phyloP scores from a whole-genome alignment of 2,888 invertebrate species.

The Crocallis elinguaria region DNA sequence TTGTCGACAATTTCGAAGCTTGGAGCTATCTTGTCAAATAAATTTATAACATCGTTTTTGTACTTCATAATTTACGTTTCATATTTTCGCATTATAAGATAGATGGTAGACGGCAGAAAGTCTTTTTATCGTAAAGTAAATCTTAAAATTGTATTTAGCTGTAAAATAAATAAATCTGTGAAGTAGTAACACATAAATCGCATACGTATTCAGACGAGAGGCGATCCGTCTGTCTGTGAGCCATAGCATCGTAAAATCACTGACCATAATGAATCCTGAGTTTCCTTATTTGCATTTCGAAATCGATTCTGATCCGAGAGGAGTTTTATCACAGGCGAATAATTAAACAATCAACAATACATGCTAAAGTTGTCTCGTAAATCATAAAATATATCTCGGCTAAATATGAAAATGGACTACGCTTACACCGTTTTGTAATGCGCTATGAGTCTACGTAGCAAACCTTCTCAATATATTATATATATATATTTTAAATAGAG shows the following conservation, averaged over 20 bases:
- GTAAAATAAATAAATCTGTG: constrained; percentile 21
- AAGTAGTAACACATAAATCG: constrained; percentile 26
- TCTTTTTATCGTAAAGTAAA: no score
- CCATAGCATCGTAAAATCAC: constrained; percentile 31
- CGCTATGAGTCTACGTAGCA: neutral
- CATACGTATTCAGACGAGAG: constrained; percentile 19
- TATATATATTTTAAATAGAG: no score
- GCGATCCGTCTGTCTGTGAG: constrained; percentile 20
- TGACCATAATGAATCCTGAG: constrained; percentile 38
- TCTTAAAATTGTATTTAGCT: constrained; percentile 2
- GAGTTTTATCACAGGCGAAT: constrained; percentile 52
- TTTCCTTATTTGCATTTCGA: constrained; percentile 57
- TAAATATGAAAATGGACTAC: constrained; percentile 35
- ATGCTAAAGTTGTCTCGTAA: constrained; percentile 61
- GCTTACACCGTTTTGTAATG: constrained; percentile 31
- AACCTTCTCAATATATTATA: no score
- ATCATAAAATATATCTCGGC: constrained; percentile 53
- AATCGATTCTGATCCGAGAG: constrained; percentile 50
- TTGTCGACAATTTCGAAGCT: no score
- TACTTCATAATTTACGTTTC: no score
- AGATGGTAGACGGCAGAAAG: no score
- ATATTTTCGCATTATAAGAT: no score
- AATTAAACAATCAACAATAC: constrained; percentile 66
- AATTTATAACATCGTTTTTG: no score
- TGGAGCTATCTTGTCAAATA: no score